A percentile compares a stretch with the other conserved stretches of the same genome.
Conservation (phyloP, 2,113 vertebrate species). For the Ciconia boyciana region DNA sequence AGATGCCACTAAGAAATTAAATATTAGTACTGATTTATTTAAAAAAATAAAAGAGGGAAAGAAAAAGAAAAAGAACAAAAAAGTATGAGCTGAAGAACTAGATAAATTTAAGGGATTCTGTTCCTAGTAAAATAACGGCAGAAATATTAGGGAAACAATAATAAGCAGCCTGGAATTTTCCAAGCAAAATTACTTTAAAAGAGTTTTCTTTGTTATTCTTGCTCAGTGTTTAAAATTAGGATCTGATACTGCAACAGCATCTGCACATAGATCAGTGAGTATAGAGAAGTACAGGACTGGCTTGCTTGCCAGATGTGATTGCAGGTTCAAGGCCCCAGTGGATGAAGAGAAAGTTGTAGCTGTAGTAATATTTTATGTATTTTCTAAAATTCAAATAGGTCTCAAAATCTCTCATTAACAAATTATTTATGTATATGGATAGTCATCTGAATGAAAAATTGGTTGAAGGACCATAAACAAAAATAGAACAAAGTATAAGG, state of each 20-base stretch:
- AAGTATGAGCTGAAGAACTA: not conserved
- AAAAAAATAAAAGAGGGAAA: not conserved
- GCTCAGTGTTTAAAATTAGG: constrained; percentile 36
- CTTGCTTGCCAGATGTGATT: constrained; percentile 7
- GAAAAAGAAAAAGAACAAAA: rapidly evolving
- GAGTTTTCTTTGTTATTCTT: constrained; percentile 1
- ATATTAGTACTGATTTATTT: not conserved
- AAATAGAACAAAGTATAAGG: not conserved
- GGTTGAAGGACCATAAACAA: not conserved
- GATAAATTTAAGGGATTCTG: not conserved
- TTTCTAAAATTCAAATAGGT: not conserved
- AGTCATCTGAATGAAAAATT: not conserved
- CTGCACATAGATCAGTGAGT: not conserved
- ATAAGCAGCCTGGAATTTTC: not conserved
- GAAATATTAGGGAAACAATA: not conserved
- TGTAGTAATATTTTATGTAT: not conserved
- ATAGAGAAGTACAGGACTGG: not conserved
- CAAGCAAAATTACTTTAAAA: not conserved
- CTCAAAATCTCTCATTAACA: not conserved
- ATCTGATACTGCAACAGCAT: constrained; percentile 23
- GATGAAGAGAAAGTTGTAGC: not conserved
- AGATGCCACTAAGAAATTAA: not conserved
- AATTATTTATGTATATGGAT: not conserved
- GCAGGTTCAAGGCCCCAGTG: constrained; percentile 8
- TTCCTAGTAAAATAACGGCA: not conserved